These are phyloP conservation scores for Redunca redunca DNA, from an alignment of 2,113 vertebrate genomes.

Conservation along the genomic window DNA sequence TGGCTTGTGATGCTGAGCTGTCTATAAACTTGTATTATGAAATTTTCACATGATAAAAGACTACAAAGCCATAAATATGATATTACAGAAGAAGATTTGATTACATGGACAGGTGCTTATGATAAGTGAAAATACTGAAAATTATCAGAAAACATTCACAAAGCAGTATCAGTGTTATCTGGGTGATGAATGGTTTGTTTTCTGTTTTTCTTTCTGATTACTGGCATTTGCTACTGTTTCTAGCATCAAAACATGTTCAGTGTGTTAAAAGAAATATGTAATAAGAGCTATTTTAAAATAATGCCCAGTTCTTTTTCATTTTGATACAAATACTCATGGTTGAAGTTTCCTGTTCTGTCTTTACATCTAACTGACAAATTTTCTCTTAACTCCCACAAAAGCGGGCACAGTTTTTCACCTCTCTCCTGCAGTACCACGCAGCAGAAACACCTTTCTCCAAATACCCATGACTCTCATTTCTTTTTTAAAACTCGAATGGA, in stretches of 20 bases:
- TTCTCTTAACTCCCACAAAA: not conserved
- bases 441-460: constrained; percentile 54
- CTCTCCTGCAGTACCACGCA: not conserved
- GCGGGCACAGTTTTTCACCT: not conserved
- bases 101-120: not conserved
- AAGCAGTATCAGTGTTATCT: not conserved
- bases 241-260: not conserved
- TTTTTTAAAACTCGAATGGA: constrained; percentile 14
- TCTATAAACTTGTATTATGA: not conserved
- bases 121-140: not conserved
- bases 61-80: not conserved
- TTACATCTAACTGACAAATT: not conserved
- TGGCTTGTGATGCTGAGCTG: not conserved
- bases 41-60: not conserved
- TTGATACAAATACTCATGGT: not conserved
- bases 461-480: constrained; percentile 51
- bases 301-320: not conserved
- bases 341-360: not conserved
- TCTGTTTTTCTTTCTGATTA: not conserved
- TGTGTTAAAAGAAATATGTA: not conserved
- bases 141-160: not conserved
- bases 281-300: not conserved
- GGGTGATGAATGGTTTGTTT: not conserved
- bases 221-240: not conserved
- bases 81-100: not conserved